Conservation (phyloP, 2,888 invertebrate species). For the Lutraria lutraria region DNA sequence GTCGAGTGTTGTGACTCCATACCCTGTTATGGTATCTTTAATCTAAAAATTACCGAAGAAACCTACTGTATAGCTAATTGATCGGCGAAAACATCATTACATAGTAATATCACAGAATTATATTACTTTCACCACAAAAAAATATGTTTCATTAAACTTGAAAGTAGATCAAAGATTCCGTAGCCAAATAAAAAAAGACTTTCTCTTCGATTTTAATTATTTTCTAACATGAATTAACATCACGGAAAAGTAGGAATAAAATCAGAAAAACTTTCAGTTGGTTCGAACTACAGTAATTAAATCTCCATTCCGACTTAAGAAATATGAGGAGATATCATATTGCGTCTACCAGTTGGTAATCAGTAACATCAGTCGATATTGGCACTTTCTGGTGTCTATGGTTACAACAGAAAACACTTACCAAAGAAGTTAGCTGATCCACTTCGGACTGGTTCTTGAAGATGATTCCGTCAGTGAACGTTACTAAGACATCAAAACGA, state of each 20-base stretch:
- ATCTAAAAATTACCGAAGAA: neutral
- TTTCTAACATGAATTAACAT: too few species aligned
- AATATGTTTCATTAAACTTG: too few species aligned
- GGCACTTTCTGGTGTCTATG: neutral
- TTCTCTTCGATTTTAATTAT: too few species aligned
- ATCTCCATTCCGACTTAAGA: too few species aligned
- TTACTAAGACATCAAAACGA: constrained; percentile 58
- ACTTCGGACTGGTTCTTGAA: constrained; percentile 1
- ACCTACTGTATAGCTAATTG: neutral
- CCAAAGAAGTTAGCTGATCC: neutral
- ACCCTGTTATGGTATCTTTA: constrained; percentile 24
- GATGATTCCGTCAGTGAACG: constrained; percentile 21
- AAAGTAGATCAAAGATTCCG: too few species aligned
- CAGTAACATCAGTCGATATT: neutral
- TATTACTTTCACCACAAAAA: too few species aligned
- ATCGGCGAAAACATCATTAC: too few species aligned
- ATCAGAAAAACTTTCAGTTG: too few species aligned
- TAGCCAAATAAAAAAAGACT: too few species aligned
- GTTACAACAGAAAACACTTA: neutral
- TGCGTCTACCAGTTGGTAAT: neutral
- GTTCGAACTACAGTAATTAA: too few species aligned
- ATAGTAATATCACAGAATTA: too few species aligned
- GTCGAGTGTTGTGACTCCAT: constrained; percentile 50
- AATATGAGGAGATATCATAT: neutral
- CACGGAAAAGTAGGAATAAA: too few species aligned